Conservation (phyloP, 2,888 invertebrate genomes). For the Branchipolynoe longqiensis region DNA sequence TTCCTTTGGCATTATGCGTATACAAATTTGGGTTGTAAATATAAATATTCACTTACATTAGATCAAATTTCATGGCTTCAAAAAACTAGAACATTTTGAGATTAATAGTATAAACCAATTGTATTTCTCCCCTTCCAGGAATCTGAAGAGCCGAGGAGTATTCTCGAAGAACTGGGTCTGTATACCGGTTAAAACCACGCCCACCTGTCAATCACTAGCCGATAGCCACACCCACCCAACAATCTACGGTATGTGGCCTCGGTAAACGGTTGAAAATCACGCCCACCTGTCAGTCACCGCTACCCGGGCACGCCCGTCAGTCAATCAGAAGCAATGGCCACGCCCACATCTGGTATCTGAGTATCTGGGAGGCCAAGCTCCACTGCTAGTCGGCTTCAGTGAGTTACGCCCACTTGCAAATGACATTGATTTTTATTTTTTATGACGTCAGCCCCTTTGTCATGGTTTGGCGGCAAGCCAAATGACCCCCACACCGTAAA, state of each 20-base stretch:
- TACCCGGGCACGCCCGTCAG: neutral
- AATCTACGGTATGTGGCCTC: neutral
- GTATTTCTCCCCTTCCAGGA: conserved; percentile 26
- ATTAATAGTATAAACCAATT: neutral
- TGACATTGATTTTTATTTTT: too few relatives aligned
- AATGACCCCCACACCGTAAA: too few relatives aligned
- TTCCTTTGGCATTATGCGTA: too few relatives aligned
- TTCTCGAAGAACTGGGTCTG: conserved; percentile 57
- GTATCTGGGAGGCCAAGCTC: too few relatives aligned
- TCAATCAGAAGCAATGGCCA: neutral
- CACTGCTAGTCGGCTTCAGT: too few relatives aligned
- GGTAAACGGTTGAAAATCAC: neutral
- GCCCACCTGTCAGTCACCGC: neutral
- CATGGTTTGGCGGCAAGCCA: too few relatives aligned
- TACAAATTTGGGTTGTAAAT: too few relatives aligned
- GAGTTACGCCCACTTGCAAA: too few relatives aligned
- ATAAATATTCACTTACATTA: too few relatives aligned
- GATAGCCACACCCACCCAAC: neutral
- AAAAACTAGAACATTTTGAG: too few relatives aligned
- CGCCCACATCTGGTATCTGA: neutral
- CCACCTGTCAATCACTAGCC: conserved; percentile 19
- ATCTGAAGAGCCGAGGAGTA: conserved; percentile 57
- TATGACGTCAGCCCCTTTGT: too few relatives aligned
- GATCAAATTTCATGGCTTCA: too few relatives aligned
- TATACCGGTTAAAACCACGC: conserved; percentile 52